phyloP scores from a whole-genome alignment of 2,113 vertebrate species.

The Takifugu flavidus region DNA sequence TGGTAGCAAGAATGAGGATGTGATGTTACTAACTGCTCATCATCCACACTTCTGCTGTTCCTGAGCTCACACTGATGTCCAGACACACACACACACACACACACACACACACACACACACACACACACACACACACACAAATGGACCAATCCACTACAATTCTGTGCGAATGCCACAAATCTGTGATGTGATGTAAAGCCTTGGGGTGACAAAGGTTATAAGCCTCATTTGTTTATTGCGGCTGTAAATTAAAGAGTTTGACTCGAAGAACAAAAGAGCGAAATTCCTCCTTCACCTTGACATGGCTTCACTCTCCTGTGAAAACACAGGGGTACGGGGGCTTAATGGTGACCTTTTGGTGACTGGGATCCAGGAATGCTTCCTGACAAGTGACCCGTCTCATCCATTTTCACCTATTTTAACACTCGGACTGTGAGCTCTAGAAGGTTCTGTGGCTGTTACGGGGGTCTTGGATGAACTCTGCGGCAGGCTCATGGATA shows the following conservation, averaged over 20 bases:
- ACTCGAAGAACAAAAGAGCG: conserved; percentile 1
- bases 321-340: background rate
- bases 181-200: conserved; percentile 5
- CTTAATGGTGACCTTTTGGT: conserved; percentile 20
- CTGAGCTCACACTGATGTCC: conserved; percentile 15
- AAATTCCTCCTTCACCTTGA: conserved; percentile 56
- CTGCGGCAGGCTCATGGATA: conserved; percentile 37
- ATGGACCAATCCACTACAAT: conserved; percentile 3
- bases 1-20: conserved; percentile 51
- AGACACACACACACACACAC: conserved; percentile 1
- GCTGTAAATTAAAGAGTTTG: conserved; percentile 11
- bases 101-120: background rate
- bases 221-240: conserved; percentile 23
- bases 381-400: conserved; percentile 38
- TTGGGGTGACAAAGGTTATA: conserved; percentile 2
- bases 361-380: conserved; percentile 46
- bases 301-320: conserved; percentile 23
- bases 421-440: background rate
- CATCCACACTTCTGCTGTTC: conserved; percentile 22
- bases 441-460: background rate
- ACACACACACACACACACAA: background rate
- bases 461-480: background rate
- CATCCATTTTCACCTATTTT: conserved; percentile 40
- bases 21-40: conserved; percentile 54
- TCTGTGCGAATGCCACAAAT: conserved; percentile 1